phyloP scores from a whole-genome alignment of 2,888 invertebrate genomes.

The Lagria hirta region DNA sequence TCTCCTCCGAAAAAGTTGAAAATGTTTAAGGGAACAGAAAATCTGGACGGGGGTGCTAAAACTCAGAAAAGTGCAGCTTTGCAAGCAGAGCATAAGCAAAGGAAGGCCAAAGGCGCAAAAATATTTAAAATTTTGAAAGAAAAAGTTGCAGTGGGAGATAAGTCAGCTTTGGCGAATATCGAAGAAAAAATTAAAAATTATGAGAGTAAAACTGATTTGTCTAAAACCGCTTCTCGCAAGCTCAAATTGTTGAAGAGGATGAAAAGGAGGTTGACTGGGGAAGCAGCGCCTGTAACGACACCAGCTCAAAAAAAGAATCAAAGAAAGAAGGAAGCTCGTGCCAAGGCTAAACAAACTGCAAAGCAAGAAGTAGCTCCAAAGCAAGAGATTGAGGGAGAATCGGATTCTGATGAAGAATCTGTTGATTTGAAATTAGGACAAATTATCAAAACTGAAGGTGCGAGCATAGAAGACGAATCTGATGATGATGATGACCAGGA shows the following conservation, averaged over 20 bases:
- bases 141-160: conserved; percentile 27
- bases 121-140: conserved; percentile 23
- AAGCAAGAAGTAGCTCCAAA: conserved; percentile 6
- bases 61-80: too few relatives aligned
- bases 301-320: conserved; percentile 4
- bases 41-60: neutral
- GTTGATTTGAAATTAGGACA: too few relatives aligned
- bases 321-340: conserved; percentile 6
- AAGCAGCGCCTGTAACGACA: neutral
- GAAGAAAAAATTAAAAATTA: conserved; percentile 30
- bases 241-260: conserved; percentile 24
- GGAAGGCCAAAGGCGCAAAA: neutral
- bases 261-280: conserved; percentile 2
- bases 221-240: conserved; percentile 37
- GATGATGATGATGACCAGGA: conserved; percentile 17
- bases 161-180: conserved; percentile 22
- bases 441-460: conserved; percentile 19
- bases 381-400: conserved; percentile 11
- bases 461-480: conserved; percentile 22
- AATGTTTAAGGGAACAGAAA: conserved; percentile 9
- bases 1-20: conserved; percentile 8
- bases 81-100: neutral
- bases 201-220: conserved; percentile 22
- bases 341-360: conserved; percentile 2
- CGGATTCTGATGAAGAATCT: conserved; percentile 22